Percentiles rank a stretch among this genome's conserved stretches.
Conservation (phyloP, 2,113 vertebrate species). For the Neomonachus schauinslandi region DNA sequence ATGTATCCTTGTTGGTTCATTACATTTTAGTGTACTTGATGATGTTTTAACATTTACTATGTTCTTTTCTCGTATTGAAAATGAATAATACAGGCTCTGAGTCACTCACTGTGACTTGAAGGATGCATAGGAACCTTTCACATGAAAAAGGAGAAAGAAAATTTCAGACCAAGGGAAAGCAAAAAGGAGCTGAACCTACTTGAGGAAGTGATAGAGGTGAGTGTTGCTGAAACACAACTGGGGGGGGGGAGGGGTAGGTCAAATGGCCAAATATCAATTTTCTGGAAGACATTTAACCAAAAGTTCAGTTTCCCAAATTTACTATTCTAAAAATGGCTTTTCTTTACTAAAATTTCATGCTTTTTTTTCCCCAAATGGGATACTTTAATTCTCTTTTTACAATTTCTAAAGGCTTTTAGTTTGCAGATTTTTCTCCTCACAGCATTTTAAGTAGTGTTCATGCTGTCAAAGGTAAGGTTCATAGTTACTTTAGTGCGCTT, state of each 20-base stretch:
- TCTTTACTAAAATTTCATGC: background rate
- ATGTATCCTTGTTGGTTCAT: background rate
- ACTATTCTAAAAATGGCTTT: background rate
- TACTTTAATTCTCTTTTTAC: background rate
- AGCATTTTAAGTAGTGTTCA: background rate
- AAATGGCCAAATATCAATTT: background rate
- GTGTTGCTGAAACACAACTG: background rate
- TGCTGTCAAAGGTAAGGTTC: background rate
- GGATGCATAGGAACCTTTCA: background rate
- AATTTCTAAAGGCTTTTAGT: background rate
- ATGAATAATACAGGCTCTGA: background rate
- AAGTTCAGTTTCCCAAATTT: background rate
- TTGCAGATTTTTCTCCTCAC: background rate
- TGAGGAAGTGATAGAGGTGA: background rate
- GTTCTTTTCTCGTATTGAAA: background rate
- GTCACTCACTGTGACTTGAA: background rate
- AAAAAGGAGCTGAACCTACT: background rate
- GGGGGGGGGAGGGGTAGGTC: background rate
- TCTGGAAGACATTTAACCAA: background rate
- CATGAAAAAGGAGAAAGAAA: background rate
- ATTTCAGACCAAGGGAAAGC: background rate
- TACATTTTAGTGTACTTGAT: background rate
- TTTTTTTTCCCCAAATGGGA: background rate
- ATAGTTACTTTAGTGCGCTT: background rate
- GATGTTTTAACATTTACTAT: background rate